Evolutionary conservation across 1,140 invertebrate species (phyloP), one percentile per base, ranked within the genome.

Genomic region (Pseudomyrmex sp.): DNA sequence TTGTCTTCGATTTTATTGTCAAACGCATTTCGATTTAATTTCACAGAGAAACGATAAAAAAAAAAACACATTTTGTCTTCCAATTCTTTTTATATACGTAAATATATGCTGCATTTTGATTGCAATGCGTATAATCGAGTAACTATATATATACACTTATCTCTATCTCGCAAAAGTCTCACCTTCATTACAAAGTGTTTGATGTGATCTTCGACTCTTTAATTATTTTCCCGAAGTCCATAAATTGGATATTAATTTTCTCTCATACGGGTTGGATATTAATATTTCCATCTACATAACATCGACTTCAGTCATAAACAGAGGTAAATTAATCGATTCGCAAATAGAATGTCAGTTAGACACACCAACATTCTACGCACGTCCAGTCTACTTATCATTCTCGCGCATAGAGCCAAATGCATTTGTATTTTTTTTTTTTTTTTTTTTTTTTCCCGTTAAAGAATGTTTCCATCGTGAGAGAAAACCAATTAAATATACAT

Each of bases 1-100:
- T 35, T 46, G 44, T 59, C 54, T 70, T 44, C 76, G 54, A 80
- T 80, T 80, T 72, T 69, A 80, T 70, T 79, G 13, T 80, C 76
- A 73, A 35, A 69, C 75, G 72, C 66, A 58, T 82, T 82, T 56
- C 50, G 26, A 26, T 26, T 26, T 26, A 26, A 26, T 26, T 26
- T 26, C 2, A 26, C 26, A 2, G 10, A 75, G 0, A 48, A n/a
- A 1, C 10, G n/a, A 73, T 56, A 12, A 44, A 10, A 48, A 10
- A 48, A 1, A 59, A 63, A n/a, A n/a, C 18, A 26, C 18, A 23
- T 73, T 46, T 8, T 74, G 2, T 26, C 20, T 35, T 12, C 50
- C 18, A 48, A 26, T 48, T 63, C 7, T 48, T 7, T 13, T 52
- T 10, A 52, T 13, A 26, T 48, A 62, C 12, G 9, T 61, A 20